Base-by-base conservation (phyloP, 2,113 vertebrate species). In the Otocyon megalotis region DNA sequence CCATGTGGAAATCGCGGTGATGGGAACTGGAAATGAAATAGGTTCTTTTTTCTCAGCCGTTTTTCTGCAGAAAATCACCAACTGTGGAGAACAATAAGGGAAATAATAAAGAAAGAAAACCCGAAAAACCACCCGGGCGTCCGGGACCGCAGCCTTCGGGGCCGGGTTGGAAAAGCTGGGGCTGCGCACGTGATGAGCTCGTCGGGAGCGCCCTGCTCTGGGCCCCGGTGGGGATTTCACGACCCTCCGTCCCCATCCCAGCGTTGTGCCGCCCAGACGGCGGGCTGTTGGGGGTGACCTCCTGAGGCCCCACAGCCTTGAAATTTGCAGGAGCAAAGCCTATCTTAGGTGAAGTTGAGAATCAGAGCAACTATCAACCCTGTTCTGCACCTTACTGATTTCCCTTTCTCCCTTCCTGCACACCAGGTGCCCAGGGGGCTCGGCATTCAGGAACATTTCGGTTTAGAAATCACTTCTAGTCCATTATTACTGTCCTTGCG, bases 1-100 rank as follows among this genome's bases (percentile, higher is more conserved):
- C 97, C 98, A 96, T 98, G 97, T 98, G 98, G 98, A 98, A 98
- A 98, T 98, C 92, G 97, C 86, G n/a, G 83, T 98, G 96, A 97
- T 98, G 98, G 97, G 97, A 98, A 98, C 83, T 97, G 97, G 96
- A 97, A 97, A 95, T 96, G 94, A 94, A 98, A 91, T 96, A 53
- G 96, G 96, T 93, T 97, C 92, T 97, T 97, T 97, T 81, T 96
- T 86, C n/a, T 72, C 74, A 56, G 89, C 53, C 86, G 62, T 81
- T 97, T 97, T 98, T 98, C 98, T 98, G 96, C 93, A 98, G 96
- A 97, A 98, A 98, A 97, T 84, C 94, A 96, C 93, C 96, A 76
- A 83, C 80, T 80, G 92, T 77, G 92, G 85, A 95, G 93, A 97
- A 89, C 71, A 56, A 93, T 96, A 90, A 97, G 96, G 95, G 97